These are phyloP conservation scores for Elysia chlorotica DNA, from an alignment of 1,140 invertebrate genomes.

Conservation along the genomic window DNA sequence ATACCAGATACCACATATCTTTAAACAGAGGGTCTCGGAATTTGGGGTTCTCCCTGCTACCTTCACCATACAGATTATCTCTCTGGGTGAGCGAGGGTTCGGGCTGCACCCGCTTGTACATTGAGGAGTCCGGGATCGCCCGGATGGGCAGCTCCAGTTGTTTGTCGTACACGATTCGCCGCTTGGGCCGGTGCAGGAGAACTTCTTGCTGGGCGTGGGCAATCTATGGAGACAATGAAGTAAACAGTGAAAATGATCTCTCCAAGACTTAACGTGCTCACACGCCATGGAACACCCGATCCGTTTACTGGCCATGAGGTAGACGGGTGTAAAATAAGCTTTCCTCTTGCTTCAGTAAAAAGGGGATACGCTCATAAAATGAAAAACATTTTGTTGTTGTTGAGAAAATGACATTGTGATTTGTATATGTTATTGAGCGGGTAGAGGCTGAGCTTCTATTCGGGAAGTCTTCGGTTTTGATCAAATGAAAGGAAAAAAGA, in stretches of 20 bases:
- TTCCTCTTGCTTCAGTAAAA: neutral
- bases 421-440: no score
- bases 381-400: neutral
- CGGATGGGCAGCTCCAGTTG: neutral
- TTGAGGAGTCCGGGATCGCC: neutral
- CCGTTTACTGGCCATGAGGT: neutral
- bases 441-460: no score
- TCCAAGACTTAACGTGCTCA: no score
- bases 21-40: no score
- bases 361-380: neutral
- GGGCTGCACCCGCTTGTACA: neutral
- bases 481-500: no score
- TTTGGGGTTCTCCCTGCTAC: conserved; percentile 51
- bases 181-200: neutral
- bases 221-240: neutral
- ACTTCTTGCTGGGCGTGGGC: neutral
- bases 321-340: neutral
- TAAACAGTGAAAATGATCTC: no score
- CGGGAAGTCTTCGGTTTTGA: no score
- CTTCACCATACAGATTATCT: conserved; percentile 18
- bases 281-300: no score
- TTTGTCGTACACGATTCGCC: neutral
- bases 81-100: neutral
- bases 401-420: no score
- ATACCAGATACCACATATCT: conserved; percentile 64